Evolutionary conservation across 2,888 invertebrate species (phyloP), one percentile per base, ranked within the genome.

Genomic region (Ectemnius continuus): DNA sequence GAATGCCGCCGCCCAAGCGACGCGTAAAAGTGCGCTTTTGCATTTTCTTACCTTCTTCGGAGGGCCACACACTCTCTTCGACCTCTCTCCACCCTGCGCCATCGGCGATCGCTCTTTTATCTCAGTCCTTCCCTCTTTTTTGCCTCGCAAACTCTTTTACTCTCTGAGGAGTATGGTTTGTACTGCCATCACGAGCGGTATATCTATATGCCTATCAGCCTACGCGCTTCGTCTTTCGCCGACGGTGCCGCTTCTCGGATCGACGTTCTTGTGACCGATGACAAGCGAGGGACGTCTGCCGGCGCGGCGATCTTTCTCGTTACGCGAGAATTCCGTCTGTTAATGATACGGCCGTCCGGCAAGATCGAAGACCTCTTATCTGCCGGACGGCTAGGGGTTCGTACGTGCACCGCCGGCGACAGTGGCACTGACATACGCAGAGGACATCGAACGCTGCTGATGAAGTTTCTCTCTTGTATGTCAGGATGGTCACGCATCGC

Each of bases 281-380:
- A 67, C 70, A 56, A 48, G 57, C 48, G 61, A 58, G 57, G 4
- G 14, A 14, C 62, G 62, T 56, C 58, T 59, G 61, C 20, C 66
- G 45, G 58, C 36, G 60, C 58, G n/a, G n/a, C 73, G 70, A 71
- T 67, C 63, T 69, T 71, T 58, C 69, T 67, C 64, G 74, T 70
- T 73, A 69, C 47, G 73, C 68, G 61, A 69, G 63, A 58, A 67
- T 67, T 60, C 73, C 57, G 71, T 67, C 47, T 56, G 45, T 66
- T 67, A 73, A 70, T 70, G 69, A 71, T 56, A 58, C 63, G 65
- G n/a, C 14, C 28, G 36, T 46, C 60, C 47, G 66, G 14, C 67
- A 57, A 77, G 81, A 78, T 77, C 84, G 79, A 76, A 70, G 75
- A 80, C 78, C 81, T 67, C 82, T 84, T 82, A 84, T 84, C 84